Conservation (phyloP, 2,797 vertebrate genomes). For the Psittacula echo region DNA sequence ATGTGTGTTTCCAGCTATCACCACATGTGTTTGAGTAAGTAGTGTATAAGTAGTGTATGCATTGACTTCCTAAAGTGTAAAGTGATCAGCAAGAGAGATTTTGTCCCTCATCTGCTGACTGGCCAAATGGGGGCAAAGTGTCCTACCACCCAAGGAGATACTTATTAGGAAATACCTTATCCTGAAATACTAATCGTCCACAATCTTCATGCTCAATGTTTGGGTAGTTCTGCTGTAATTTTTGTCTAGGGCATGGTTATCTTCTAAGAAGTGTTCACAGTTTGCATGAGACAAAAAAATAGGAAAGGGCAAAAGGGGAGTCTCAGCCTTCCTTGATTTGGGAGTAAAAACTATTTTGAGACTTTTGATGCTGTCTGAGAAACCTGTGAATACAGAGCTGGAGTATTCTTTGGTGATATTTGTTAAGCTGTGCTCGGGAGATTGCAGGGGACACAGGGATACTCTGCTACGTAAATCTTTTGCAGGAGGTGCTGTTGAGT, state of each 20-base stretch:
- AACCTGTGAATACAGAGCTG: not conserved
- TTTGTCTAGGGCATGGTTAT: not conserved
- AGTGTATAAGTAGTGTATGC: accelerated
- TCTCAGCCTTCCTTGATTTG: not conserved
- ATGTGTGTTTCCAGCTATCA: not conserved
- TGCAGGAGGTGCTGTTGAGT: not conserved
- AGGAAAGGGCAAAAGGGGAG: not conserved
- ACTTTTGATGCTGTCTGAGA: not conserved
- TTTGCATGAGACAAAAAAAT: not conserved
- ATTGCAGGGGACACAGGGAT: accelerated
- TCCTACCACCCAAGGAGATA: not conserved
- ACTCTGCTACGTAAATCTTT: not conserved
- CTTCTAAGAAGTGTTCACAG: not conserved
- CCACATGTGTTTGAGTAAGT: not conserved
- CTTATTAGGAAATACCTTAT: not conserved
- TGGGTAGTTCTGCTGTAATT: not conserved
- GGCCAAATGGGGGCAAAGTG: accelerated
- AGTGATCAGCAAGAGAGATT: not conserved
- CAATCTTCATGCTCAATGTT: not conserved
- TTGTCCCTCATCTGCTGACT: not conserved
- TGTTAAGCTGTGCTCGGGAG: not conserved
- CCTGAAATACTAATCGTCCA: not conserved
- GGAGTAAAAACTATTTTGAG: not conserved
- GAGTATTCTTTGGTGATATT: not conserved
- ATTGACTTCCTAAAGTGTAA: not conserved